Evolutionary conservation across 2,113 vertebrate species (phyloP), one percentile per base, ranked within the genome.

Genomic region (Hemiprocne comata): DNA sequence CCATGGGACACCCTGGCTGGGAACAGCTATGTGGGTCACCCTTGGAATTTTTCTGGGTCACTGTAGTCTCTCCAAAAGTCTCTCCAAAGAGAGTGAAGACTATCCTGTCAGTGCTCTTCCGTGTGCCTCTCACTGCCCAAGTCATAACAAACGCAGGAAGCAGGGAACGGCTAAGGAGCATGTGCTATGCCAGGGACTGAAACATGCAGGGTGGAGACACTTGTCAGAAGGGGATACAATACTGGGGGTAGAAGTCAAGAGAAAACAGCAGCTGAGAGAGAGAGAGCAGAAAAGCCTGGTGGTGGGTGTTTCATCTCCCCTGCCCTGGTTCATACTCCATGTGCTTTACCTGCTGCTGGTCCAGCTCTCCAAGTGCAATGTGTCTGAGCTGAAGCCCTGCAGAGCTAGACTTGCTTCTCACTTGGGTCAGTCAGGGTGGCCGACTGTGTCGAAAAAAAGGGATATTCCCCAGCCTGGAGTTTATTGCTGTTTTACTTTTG

Each of bases 151-250:
- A 20, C 18, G 23, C 57, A 38, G 57, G 57, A 31, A 65, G 85
- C 73, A 67, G 73, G n/a, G 67, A 46, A 10, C 12, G 8, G 40
- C 60, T 61, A 34, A 19, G 40, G 21, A 67, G 26, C 60, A 11
- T 2, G 12, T 29, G 25, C n/a, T 83, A 12, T 2, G 0, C 25
- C 0, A 3, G 48, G 40, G 26, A 60, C 65, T 54, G 58, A 72
- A 83, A 38, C n/a, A 34, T 12, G 33, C 25, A 23, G 34, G n/a
- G 46, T 70, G 36, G 57, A 73, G 53, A 24, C 18, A 4, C 40
- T 58, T 83, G n/a, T 61, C 23, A 42, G 66, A 72, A 67, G 40
- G 21, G 23, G 11, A 21, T 61, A 24, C n/a, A 84, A 85, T 50
- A 38, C 11, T 23, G 36, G 12, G 20, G 4, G 28, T 24, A 69